Conservation (phyloP, 2,888 invertebrate genomes). For the Nomada ferruginata region DNA sequence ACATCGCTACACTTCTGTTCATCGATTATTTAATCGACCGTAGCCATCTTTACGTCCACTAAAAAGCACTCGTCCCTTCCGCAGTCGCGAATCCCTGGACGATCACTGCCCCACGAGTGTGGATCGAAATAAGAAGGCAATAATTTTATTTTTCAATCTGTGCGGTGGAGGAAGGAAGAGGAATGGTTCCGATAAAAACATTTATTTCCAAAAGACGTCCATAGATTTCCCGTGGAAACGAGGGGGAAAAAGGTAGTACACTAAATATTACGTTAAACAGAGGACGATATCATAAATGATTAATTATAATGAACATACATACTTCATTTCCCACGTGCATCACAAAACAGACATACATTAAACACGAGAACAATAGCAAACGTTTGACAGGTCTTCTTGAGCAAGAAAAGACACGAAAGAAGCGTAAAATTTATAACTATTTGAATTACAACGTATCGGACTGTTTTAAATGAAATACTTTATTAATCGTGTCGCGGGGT, state of each 20-base stretch:
- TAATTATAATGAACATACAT: no score
- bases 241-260: no score
- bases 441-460: no score
- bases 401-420: no score
- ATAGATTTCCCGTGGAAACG: no score
- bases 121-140: constrained; percentile 71
- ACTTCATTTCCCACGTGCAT: no score
- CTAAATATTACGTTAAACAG: no score
- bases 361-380: no score
- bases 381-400: no score
- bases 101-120: constrained; percentile 69
- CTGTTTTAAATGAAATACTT: not conserved
- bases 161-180: constrained; percentile 12
- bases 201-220: not conserved
- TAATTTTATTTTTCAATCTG: constrained; percentile 70
- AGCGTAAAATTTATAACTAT: no score
- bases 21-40: constrained; percentile 78
- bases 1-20: constrained; percentile 72
- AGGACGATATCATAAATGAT: no score
- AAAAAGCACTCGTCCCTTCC: constrained; percentile 71
- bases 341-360: no score
- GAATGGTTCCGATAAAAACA: constrained; percentile 12
- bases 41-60: constrained; percentile 75
- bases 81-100: constrained; percentile 75
- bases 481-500: not conserved